Conservation (phyloP, 1,140 invertebrate genomes). For the Drosophila rhopaloa region DNA sequence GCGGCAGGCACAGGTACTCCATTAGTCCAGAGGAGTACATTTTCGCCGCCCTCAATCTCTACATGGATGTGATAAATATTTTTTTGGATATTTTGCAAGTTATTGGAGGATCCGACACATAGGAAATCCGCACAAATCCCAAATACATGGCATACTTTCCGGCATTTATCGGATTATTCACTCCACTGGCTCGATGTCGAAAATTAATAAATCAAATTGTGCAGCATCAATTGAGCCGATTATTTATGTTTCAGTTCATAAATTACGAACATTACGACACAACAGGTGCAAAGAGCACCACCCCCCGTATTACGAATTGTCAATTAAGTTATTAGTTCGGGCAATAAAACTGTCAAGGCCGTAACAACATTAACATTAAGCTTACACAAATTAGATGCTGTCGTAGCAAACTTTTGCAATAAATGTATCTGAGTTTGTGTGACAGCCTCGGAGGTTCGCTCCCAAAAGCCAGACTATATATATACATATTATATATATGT, state of each 20-base stretch:
- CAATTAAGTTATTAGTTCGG: constrained; percentile 72
- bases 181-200: constrained; percentile 9
- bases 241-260: constrained; percentile 41
- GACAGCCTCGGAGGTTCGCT: constrained; percentile 7
- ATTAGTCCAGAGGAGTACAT: constrained; percentile 68
- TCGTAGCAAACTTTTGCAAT: constrained; percentile 48
- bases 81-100: constrained; percentile 92
- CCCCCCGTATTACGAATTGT: constrained; percentile 35
- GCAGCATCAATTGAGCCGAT: constrained; percentile 45
- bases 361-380: constrained; percentile 68
- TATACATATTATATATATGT: constrained; percentile 12
- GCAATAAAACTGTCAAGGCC: constrained; percentile 74
- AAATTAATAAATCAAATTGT: constrained; percentile 49
- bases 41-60: constrained; percentile 58
- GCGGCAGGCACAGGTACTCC: constrained; percentile 85
- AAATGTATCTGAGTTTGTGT: constrained; percentile 36
- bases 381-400: constrained; percentile 29
- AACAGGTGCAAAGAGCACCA: constrained; percentile 35
- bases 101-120: constrained; percentile 39
- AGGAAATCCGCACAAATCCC: not conserved
- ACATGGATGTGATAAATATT: constrained; percentile 88
- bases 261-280: constrained; percentile 21
- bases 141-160: not conserved
- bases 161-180: constrained; percentile 8
- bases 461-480: constrained; percentile 10